Conservation (phyloP, 1,140 invertebrate genomes). For the Cotesia vestalis region DNA sequence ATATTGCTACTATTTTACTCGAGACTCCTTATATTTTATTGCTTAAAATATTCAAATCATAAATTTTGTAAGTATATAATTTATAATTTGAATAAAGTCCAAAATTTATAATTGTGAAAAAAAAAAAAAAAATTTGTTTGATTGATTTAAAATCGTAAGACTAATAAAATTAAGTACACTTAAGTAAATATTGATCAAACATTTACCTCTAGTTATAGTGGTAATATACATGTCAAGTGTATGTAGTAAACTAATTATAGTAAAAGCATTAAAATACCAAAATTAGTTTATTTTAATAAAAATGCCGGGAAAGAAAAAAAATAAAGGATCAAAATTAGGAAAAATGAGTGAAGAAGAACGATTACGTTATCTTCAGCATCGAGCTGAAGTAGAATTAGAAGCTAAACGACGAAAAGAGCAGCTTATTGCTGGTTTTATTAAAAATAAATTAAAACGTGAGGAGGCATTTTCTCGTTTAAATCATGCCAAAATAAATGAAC, state of each 20-base stretch:
- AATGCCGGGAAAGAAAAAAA: constrained; percentile 73
- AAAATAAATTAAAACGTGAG: constrained; percentile 84
- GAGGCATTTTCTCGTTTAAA: constrained; percentile 80
- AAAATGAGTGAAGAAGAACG: constrained; percentile 85
- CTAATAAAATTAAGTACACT: too few relatives aligned
- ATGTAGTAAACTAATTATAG: too few relatives aligned
- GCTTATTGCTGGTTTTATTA: constrained; percentile 76
- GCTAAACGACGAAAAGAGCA: constrained; percentile 78
- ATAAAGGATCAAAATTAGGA: constrained; percentile 78
- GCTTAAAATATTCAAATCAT: constrained; percentile 38
- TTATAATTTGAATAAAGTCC: too few relatives aligned
- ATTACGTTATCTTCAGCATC: constrained; percentile 78
- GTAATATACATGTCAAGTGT: too few relatives aligned
- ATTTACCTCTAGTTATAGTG: too few relatives aligned
- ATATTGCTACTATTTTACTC: constrained; percentile 48
- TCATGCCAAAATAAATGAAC: constrained; percentile 83
- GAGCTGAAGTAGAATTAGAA: constrained; percentile 81
- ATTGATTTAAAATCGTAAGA: too few relatives aligned
- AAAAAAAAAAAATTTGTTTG: too few relatives aligned
- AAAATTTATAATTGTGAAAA: too few relatives aligned
- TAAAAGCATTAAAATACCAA: too few relatives aligned
- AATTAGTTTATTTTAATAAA: constrained; percentile 30
- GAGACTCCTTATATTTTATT: constrained; percentile 55
- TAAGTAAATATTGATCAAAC: too few relatives aligned
- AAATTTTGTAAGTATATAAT: background rate